Evolutionary conservation across 2,797 vertebrate species (phyloP), one percentile per base, ranked within the genome.

Genomic region (Lacerta viridis): DNA sequence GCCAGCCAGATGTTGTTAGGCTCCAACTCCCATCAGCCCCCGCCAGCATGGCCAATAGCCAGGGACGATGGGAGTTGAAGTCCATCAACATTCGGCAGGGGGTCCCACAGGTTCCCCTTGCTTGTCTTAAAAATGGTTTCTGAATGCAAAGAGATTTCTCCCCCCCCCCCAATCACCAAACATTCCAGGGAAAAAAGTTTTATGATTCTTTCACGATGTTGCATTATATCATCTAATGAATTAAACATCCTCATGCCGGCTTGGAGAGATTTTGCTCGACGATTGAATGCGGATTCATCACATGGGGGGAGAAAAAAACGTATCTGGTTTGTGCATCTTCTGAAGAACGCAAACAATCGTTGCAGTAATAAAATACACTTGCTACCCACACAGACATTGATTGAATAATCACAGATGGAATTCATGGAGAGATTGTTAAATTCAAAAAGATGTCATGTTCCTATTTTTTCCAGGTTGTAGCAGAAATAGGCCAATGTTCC

Each of bases 141-240:
- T 88, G 89, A 61, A 88, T 88, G 69, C 5, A 4, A 23, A 71
- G 84, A 89, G 69, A 46, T 41, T 18, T 78, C 27, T 41, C 91
- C 89, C 94, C 94, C 94, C 94, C 79, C 50, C 50, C 13, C 0
- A 90, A 92, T 81, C 93, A 94, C 90, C 90, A 89, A 89, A 8
- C 87, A 83, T 87, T 93, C 91, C 68, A 91, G 87, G 87, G 82
- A 55, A 89, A 64, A 83, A 55, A 4, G 92, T 91, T 94, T 95
- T 94, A 95, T 84, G 89, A 90, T 90, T 90, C 93, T 91, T 89
- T 88, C 81, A 85, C 93, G 92, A 75, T 90, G 71, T 95, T 94
- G 90, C 89, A 92, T 90, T 94, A 91, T 94, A 95, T 90, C 69
- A 91, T 92, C 94, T 96, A 96, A 95, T 95, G 94, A 95, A 94